A percentile compares a stretch with the other conserved stretches of the same genome.
phyloP scores from a whole-genome alignment of 1,140 invertebrate genomes.

The Ceratina calcarata region DNA sequence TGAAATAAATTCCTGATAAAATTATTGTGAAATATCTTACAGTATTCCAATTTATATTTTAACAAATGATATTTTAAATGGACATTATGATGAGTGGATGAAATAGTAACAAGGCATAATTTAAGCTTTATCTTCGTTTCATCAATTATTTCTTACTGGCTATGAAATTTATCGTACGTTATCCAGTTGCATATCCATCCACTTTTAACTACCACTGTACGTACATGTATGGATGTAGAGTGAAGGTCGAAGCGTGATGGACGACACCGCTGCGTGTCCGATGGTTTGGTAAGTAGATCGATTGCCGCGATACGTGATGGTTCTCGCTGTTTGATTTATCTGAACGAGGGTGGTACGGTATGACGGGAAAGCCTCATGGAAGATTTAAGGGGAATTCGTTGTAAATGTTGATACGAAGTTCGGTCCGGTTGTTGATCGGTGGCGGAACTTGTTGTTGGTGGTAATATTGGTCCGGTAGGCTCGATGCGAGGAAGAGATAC shows the following conservation, averaged over 20 bases:
- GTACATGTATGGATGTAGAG: not conserved
- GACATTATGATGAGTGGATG: no score
- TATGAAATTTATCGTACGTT: no score
- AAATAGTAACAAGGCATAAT: no score
- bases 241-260: slow-evolving; percentile 24
- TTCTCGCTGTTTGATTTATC: slow-evolving; percentile 8
- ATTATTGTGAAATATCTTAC: no score
- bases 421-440: not conserved
- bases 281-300: slow-evolving; percentile 4
- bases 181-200: no score
- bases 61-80: no score
- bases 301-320: not conserved
- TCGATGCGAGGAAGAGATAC: no score
- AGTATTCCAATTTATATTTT: no score
- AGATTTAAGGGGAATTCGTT: not conserved
- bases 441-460: not conserved
- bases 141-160: no score
- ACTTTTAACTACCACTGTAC: no score
- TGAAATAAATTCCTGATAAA: no score
- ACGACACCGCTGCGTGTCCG: not conserved
- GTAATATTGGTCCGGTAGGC: not conserved
- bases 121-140: no score
- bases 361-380: not conserved
- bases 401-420: not conserved
- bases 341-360: not conserved